Evolutionary conservation across 1,140 invertebrate species (phyloP).

Genomic region (Drosophila kurseongensis): DNA sequence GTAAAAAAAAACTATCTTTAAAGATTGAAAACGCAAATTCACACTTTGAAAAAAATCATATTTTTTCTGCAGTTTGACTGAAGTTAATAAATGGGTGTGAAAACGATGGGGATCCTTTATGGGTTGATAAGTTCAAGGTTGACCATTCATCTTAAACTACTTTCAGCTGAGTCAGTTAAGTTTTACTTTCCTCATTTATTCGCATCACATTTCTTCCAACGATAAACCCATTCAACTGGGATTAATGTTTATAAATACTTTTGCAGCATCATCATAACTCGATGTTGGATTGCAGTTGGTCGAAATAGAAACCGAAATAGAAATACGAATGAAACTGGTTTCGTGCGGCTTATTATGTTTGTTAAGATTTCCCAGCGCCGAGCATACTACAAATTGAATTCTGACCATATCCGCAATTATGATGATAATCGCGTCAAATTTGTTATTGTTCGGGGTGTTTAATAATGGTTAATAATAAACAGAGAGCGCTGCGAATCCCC

Average conservation of each 20-base stretch:
- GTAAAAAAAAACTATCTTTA: not conserved
- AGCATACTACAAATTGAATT: slow-evolving; percentile 27
- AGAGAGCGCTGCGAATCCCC: slow-evolving; percentile 19
- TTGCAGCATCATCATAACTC: slow-evolving; percentile 35
- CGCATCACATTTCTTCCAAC: slow-evolving; percentile 1
- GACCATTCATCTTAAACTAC: not conserved
- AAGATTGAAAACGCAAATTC: not conserved
- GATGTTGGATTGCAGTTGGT: slow-evolving; percentile 32
- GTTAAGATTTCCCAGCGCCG: slow-evolving; percentile 40
- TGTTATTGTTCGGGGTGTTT: slow-evolving; percentile 39
- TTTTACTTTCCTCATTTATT: slow-evolving; percentile 20
- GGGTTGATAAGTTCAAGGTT: slow-evolving; percentile 8
- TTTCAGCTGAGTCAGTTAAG: slow-evolving; percentile 1
- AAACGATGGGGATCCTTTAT: slow-evolving; percentile 9
- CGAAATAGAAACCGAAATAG: slow-evolving; percentile 17
- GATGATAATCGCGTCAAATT: slow-evolving; percentile 61
- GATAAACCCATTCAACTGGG: slow-evolving; percentile 1
- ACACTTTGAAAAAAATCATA: not conserved
- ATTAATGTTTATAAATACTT: slow-evolving; percentile 42
- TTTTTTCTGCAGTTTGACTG: not conserved
- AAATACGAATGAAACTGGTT: slow-evolving; percentile 39
- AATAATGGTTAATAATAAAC: slow-evolving; percentile 43
- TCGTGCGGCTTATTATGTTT: slow-evolving; percentile 26
- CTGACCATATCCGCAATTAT: slow-evolving; percentile 74
- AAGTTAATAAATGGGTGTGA: slow-evolving; percentile 4